Conservation (phyloP, 2,113 vertebrate genomes). For the Leuciscus idus region DNA sequence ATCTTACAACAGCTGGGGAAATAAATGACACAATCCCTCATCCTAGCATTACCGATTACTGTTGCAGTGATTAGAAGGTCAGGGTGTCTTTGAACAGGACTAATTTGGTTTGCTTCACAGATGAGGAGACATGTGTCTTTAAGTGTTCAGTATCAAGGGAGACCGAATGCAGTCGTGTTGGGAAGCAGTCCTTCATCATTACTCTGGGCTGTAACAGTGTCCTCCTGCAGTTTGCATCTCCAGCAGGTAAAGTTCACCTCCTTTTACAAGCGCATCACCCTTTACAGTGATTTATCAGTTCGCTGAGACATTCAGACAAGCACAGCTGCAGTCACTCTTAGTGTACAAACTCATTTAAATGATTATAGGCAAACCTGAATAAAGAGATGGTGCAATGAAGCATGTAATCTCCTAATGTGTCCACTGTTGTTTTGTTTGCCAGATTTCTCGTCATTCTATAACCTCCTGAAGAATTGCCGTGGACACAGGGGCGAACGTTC, state of each 20-base stretch:
- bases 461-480: conserved; percentile 90
- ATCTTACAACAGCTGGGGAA: conserved; percentile 10
- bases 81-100: neutral
- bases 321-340: neutral
- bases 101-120: conserved; percentile 61
- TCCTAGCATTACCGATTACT: neutral
- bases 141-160: conserved; percentile 89
- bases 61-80: neutral
- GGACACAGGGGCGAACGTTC: conserved; percentile 84
- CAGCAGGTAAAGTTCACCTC: conserved; percentile 75
- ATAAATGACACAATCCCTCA: neutral
- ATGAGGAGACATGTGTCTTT: conserved; percentile 90
- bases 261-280: neutral
- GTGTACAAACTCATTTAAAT: neutral
- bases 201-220: conserved; percentile 94
- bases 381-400: neutral
- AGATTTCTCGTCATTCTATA: conserved; percentile 98
- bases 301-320: neutral
- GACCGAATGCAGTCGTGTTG: conserved; percentile 93
- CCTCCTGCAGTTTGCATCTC: conserved; percentile 91
- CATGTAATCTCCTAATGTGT: neutral
- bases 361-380: neutral
- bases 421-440: conserved; percentile 11
- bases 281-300: neutral
- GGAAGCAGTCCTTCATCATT: conserved; percentile 97